Conservation (phyloP, 2,888 invertebrate genomes). For the Rhagonycha lutea region DNA sequence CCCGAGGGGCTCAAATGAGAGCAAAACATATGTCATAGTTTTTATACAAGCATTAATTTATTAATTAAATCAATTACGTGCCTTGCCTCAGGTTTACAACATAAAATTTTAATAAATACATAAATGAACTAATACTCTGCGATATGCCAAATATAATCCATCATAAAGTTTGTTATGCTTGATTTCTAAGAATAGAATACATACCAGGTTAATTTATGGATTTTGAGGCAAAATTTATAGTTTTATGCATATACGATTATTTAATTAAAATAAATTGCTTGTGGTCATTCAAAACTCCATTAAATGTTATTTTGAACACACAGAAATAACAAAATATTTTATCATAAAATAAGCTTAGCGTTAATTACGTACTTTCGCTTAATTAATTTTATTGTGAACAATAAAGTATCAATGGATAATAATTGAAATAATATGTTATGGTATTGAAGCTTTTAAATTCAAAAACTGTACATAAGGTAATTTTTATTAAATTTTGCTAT, state of each 20-base stretch:
- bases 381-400: no score
- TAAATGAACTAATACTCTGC: not conserved
- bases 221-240: not conserved
- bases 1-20: no score
- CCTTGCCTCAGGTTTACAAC: not conserved
- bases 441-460: no score
- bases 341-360: not conserved
- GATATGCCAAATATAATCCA: not conserved
- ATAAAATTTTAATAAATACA: not conserved
- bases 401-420: no score
- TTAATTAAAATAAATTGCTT: not conserved
- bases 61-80: not conserved
- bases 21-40: no score
- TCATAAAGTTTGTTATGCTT: not conserved
- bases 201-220: not conserved
- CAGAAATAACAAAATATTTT: not conserved
- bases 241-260: not conserved
- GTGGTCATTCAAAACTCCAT: not conserved
- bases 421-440: no score
- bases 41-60: no score
- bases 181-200: not conserved
- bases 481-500: no score
- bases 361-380: no score
- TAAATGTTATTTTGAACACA: not conserved
- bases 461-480: no score